Evolutionary conservation across 2,888 invertebrate species (phyloP).

Genomic region (Conomelus anceps): DNA sequence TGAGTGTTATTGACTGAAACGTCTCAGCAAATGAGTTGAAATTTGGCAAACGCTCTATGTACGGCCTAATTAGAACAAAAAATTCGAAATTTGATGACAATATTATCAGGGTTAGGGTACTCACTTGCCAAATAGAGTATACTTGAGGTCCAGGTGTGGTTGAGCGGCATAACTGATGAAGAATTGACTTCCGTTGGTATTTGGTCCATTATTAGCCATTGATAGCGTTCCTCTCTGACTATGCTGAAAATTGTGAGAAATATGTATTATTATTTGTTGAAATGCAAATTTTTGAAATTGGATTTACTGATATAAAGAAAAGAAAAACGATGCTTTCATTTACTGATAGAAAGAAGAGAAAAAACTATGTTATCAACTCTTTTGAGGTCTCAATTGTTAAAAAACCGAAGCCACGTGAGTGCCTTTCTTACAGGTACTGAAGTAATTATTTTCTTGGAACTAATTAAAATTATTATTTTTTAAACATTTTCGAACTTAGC

Average conservation of each 20-base stretch:
- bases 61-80: too few species aligned
- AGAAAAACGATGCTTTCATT: neutral
- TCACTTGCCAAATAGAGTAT: constrained; percentile 94
- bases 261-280: neutral
- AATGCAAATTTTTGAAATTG: neutral
- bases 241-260: constrained; percentile 50
- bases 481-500: too few species aligned
- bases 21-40: too few species aligned
- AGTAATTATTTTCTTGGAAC: too few species aligned
- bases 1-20: too few species aligned
- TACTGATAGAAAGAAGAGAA: too few species aligned
- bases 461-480: too few species aligned
- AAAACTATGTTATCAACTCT: too few species aligned
- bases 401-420: too few species aligned
- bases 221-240: constrained; percentile 81
- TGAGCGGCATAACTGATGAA: constrained; percentile 93
- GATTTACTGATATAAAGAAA: neutral
- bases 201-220: constrained; percentile 98
- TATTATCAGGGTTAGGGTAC: constrained; percentile 34
- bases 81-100: neutral
- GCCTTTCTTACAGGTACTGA: too few species aligned
- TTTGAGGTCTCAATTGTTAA: too few species aligned
- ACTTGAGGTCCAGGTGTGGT: constrained; percentile 92
- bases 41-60: too few species aligned
- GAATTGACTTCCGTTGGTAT: constrained; percentile 96